Percentiles rank a stretch among this genome's conserved stretches.
These are phyloP conservation scores for Leuciscus idus DNA, from an alignment of 2,113 vertebrate species.

Conservation along the genomic window DNA sequence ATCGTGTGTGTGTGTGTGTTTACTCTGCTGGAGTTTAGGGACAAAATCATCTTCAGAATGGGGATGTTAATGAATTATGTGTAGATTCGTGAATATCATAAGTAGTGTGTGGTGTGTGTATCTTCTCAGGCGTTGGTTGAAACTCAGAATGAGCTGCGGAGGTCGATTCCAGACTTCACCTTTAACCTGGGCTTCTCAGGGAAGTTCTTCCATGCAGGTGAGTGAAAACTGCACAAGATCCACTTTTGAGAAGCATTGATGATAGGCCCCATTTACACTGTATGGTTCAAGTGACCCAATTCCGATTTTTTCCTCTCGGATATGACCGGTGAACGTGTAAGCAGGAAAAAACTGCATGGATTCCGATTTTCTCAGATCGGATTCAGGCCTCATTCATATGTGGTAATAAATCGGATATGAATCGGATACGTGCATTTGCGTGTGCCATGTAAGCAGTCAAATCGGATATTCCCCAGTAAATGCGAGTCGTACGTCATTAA, in stretches of 20 bases:
- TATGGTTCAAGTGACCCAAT: too few species aligned
- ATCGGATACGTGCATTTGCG: too few species aligned
- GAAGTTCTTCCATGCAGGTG: slow-evolving; percentile 99
- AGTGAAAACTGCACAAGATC: slow-evolving; percentile 48
- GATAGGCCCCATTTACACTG: too few species aligned
- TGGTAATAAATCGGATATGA: too few species aligned
- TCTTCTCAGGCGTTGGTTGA: slow-evolving; percentile 86
- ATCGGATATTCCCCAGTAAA: too few species aligned
- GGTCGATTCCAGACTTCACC: slow-evolving; percentile 96
- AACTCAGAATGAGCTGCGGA: slow-evolving; percentile 90
- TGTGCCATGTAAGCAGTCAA: too few species aligned
- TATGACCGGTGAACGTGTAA: too few species aligned
- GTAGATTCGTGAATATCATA: slow-evolving; percentile 52
- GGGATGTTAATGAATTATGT: slow-evolving; percentile 29
- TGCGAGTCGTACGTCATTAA: too few species aligned
- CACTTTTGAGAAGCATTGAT: background rate
- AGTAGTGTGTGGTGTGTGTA: background rate
- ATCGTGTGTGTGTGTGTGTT: background rate
- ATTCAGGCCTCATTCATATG: too few species aligned
- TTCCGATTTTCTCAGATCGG: too few species aligned
- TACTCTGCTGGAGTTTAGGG: background rate
- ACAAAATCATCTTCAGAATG: background rate
- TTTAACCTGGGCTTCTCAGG: slow-evolving; percentile 99
- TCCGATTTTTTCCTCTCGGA: too few species aligned
- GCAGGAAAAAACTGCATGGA: too few species aligned